Evolutionary conservation across 92 coral and sea anemone species (phyloP), one percentile per base, ranked within the genome.

Genomic region (Diadumene lineata): DNA sequence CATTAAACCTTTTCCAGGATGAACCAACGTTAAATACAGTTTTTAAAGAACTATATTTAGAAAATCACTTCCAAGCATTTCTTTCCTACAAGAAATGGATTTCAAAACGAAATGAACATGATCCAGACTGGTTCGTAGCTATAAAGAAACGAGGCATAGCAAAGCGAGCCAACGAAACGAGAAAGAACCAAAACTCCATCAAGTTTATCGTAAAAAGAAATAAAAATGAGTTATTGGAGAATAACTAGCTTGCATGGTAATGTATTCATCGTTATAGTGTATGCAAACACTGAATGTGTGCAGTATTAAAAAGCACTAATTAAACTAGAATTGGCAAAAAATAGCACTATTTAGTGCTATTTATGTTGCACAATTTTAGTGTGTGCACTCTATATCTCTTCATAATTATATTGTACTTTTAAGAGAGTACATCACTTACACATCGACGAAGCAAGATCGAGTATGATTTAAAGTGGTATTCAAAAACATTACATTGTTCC

Each of bases 71-170:
- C 73, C 96, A 92, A 60, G 74, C 94, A 1, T 92, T 80, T 46
- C 33, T 70, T 15, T 88, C 94, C 0, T 92, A 88, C 76, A 91
- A 91, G 65, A 6, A 13, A 38, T 38, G 6, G 48, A 13, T 38
- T 38, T 38, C 48, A 4, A 38, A 38, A 13, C 6, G 13, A 38
- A 38, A 13, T 13, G 60, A 81, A 77, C 82, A 64, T 0, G 73
- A 19, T 24, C 62, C 24, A 6, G 27, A 46, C 11, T 91, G 94
- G 98, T 62, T 77, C 0, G 86, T 94, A 11, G 98, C 87, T 11
- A 74, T 94, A 7, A 92, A 92, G 70, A 83, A 73, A 28, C 88
- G 86, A 51, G 98, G 98, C 0, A 86, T 77, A 13, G 89, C 86
- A 23, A 94, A 94, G 43, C 79, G 79, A 22, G 97, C 86, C 11